Evolutionary conservation across 2,888 invertebrate genomes (phyloP).

Genomic region (Chesias legatella): DNA sequence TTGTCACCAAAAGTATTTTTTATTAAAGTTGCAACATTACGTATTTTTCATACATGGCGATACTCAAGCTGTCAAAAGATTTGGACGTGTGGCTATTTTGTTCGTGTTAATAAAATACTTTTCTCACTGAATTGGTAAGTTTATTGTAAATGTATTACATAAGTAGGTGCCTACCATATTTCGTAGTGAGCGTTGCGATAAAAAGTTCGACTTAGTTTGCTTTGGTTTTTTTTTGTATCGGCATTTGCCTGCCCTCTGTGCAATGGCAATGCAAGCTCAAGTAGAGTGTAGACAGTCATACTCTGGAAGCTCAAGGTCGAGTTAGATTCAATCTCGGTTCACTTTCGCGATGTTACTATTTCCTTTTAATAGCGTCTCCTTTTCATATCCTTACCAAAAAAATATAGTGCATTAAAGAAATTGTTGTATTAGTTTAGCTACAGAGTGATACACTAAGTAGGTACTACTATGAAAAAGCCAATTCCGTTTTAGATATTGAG

Average conservation of each 20-base stretch:
- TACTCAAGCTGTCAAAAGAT: slow-evolving; percentile 32
- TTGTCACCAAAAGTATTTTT: slow-evolving; percentile 3
- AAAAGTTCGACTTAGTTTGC: too few relatives aligned
- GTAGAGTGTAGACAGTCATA: background rate
- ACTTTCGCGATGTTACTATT: background rate
- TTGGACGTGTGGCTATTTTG: slow-evolving; percentile 4
- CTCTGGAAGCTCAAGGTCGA: background rate
- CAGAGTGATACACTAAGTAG: too few relatives aligned
- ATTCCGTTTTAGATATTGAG: too few relatives aligned
- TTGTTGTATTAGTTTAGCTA: too few relatives aligned
- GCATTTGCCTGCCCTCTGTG: background rate
- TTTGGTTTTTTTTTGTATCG: slow-evolving; percentile 1
- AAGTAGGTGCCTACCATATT: too few relatives aligned
- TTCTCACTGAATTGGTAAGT: slow-evolving; percentile 8
- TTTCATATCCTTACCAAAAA: too few relatives aligned
- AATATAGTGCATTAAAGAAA: too few relatives aligned
- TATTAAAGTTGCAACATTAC: slow-evolving; percentile 34
- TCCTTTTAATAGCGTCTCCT: too few relatives aligned
- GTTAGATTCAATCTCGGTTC: background rate
- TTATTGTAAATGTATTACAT: too few relatives aligned
- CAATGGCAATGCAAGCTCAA: background rate
- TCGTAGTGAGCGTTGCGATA: too few relatives aligned
- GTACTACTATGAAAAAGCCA: too few relatives aligned
- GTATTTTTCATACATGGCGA: slow-evolving; percentile 49
- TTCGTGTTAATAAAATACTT: slow-evolving; percentile 2